Percentiles rank a stretch among this genome's conserved stretches.
Evolutionary conservation across 2,797 vertebrate species (phyloP).

Genomic region (Botia almorhae): DNA sequence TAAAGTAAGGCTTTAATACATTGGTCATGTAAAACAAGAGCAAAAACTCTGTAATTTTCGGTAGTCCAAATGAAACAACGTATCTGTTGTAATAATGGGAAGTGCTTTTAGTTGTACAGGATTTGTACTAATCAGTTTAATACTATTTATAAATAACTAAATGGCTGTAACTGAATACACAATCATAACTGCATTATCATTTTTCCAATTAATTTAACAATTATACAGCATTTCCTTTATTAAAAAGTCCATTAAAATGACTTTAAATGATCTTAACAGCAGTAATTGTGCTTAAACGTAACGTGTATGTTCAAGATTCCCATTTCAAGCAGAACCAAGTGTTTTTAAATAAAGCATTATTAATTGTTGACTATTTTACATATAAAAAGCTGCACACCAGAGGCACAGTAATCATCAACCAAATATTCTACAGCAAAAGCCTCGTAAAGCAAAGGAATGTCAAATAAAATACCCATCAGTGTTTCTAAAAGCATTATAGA

Average conservation of each 20-base stretch:
- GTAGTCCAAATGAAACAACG: not conserved
- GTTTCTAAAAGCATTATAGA: slow-evolving; percentile 3
- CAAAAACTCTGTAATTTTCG: not conserved
- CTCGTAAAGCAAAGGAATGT: too few species aligned
- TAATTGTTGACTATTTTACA: not conserved
- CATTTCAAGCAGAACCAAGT: not conserved
- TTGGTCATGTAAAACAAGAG: not conserved
- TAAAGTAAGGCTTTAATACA: not conserved
- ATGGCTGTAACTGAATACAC: too few species aligned
- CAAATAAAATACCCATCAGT: not conserved
- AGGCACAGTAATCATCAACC: not conserved
- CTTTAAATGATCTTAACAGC: not conserved
- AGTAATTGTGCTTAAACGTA: slow-evolving; percentile 4
- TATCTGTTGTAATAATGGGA: not conserved
- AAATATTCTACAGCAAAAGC: not conserved
- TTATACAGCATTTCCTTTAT: too few species aligned
- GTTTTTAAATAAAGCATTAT: slow-evolving; percentile 1
- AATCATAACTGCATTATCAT: too few species aligned
- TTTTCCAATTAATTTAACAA: not conserved
- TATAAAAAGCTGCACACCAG: not conserved
- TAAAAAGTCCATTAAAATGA: too few species aligned
- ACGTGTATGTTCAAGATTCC: not conserved
- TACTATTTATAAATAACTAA: too few species aligned
- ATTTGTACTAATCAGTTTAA: slow-evolving; percentile 7
- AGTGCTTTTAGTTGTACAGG: not conserved